Conservation (phyloP, 2,113 vertebrate genomes). For the Cyanistes caeruleus region DNA sequence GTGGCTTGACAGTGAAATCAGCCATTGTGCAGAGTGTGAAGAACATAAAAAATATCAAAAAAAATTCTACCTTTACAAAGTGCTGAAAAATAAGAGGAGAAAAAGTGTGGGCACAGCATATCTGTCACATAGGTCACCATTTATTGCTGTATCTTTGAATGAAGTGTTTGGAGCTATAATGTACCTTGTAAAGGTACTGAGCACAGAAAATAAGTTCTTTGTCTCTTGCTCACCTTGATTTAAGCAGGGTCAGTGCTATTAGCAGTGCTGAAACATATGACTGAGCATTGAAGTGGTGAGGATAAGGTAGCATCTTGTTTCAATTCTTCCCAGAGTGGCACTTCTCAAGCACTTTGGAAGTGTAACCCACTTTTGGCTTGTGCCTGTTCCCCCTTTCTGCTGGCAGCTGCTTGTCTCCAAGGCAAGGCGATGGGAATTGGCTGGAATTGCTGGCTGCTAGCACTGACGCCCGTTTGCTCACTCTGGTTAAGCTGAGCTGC, state of each 20-base stretch:
- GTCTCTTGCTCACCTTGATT: background rate
- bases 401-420: conserved; percentile 1
- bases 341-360: background rate
- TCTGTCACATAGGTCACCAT: background rate
- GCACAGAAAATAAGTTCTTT: background rate
- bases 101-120: background rate
- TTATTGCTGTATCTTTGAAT: background rate
- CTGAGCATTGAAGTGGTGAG: background rate
- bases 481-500: conserved; percentile 28
- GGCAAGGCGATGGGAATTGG: background rate
- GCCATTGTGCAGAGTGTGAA: background rate
- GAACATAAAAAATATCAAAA: background rate
- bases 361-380: background rate
- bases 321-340: background rate
- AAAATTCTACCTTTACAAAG: background rate
- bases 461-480: background rate
- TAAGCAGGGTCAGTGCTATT: background rate
- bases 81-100: background rate
- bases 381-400: background rate
- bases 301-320: background rate
- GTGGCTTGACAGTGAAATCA: conserved; percentile 24
- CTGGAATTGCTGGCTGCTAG: conserved; percentile 29
- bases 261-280: background rate
- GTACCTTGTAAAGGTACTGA: background rate
- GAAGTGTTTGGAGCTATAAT: background rate